Evolutionary conservation across 2,888 invertebrate species (phyloP), one percentile per base, ranked within the genome.

Genomic region (Cephonodes hylas): DNA sequence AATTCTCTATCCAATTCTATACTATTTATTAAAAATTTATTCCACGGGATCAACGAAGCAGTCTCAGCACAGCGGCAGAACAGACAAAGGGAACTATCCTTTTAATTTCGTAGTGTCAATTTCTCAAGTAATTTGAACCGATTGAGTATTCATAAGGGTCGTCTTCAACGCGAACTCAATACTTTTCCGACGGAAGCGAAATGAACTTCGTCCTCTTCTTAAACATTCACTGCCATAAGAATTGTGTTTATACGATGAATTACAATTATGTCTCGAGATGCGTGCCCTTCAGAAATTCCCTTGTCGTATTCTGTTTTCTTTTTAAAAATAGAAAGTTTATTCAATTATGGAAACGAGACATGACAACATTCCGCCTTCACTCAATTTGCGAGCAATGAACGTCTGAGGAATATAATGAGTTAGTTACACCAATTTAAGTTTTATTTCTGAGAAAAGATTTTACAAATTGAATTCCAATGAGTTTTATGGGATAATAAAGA

Each of bases 381-480:
- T 81, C 79, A 71, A 84, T 85, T 85, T 84, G 70, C 77, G 81
- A 75, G 74, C 79, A 77, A 77, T 77, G 83, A 84, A 83, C 79
- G 83, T 82, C 83, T 84, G 81, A 73, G 76, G 77, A 81, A 78
- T 78, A 75, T 73, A 72, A 72, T 71, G 64, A 66, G 44, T 63
- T 66, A 69, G 68, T 69, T 68, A 70, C 66, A 63, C 27, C 23
- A 60, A 60, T 48, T 45, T 38, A 22, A 25, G 25, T 15, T 34
- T 46, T 44, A 45, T 62, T 48, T 38, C 4, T 38, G 8, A 53
- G 27, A 18, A 10, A 7, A 53, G 15, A 18, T 31, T 27, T 18
- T 10, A 18, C 31, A 8, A 18, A 18, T 18, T 18, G 18, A 53
- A 31, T 18, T 1, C 18, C 1, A 53, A 31, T 53, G 27, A 10